Conservation (phyloP, 2,888 invertebrate genomes). For the Nymphalis urticae region DNA sequence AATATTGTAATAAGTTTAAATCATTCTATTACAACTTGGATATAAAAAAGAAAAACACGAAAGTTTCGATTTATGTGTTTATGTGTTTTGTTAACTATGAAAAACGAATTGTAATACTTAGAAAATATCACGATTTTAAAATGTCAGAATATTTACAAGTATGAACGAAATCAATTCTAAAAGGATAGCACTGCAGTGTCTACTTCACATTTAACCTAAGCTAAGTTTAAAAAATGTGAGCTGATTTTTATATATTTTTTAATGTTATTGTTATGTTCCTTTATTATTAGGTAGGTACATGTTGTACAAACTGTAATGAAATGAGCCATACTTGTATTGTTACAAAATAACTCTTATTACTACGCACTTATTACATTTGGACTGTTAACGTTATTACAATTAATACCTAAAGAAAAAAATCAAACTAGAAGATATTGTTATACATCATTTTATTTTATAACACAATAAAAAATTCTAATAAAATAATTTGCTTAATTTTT, state of each 20-base stretch:
- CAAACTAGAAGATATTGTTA: not conserved
- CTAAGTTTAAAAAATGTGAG: too few species aligned
- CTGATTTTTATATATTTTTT: not conserved
- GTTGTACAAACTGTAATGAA: not conserved
- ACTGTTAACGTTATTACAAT: not conserved
- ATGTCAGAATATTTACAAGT: too few species aligned
- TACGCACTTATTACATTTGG: not conserved
- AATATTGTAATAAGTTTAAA: not conserved
- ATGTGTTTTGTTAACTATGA: too few species aligned
- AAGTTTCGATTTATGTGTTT: too few species aligned
- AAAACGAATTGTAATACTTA: too few species aligned
- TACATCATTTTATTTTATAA: not conserved
- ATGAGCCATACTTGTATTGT: not conserved
- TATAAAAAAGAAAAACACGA: too few species aligned
- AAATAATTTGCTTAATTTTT: not conserved
- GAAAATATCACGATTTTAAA: too few species aligned
- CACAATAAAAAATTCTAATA: not conserved
- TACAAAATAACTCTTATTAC: slow-evolving; percentile 1
- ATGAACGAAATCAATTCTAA: too few species aligned
- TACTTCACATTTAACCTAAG: too few species aligned
- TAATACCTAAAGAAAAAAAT: not conserved
- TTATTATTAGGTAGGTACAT: not conserved
- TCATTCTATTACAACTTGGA: slow-evolving; percentile 6
- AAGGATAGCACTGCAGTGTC: too few species aligned
- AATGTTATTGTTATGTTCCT: not conserved